Percentiles rank a stretch among this genome's conserved stretches.
These are phyloP conservation scores for Eupithecia dodoneata DNA, from an alignment of 2,888 invertebrate species.

Conservation along the genomic window DNA sequence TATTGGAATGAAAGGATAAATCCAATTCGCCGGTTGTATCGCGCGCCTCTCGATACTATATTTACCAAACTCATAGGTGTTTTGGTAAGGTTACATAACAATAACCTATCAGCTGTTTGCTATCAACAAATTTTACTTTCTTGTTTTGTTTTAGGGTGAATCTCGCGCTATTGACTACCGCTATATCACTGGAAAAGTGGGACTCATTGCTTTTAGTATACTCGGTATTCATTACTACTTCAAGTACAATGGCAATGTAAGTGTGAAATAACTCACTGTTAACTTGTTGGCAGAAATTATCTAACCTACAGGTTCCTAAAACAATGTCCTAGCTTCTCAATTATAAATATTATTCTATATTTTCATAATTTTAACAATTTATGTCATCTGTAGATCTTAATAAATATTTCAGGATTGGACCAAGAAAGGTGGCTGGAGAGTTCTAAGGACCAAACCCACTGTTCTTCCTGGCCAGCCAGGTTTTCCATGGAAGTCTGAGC, in stretches of 20 bases:
- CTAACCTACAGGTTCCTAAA: background rate
- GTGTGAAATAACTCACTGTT: slow-evolving; percentile 47
- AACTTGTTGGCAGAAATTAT: background rate
- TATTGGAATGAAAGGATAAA: slow-evolving; percentile 88
- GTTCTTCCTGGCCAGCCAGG: slow-evolving; percentile 88
- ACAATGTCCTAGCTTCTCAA: background rate
- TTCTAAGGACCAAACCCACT: slow-evolving; percentile 80
- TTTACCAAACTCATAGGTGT: slow-evolving; percentile 83
- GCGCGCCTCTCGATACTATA: slow-evolving; percentile 88
- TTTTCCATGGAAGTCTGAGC: slow-evolving; percentile 86
- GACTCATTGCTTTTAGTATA: slow-evolving; percentile 77
- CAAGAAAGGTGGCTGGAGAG: slow-evolving; percentile 89
- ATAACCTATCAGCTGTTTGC: slow-evolving; percentile 38
- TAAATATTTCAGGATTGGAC: slow-evolving; percentile 88
- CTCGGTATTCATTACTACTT: slow-evolving; percentile 88
- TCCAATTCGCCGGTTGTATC: slow-evolving; percentile 90
- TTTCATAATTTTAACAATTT: no score
- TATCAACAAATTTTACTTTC: slow-evolving; percentile 23
- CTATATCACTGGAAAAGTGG: slow-evolving; percentile 86
- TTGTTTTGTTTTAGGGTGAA: slow-evolving; percentile 81
- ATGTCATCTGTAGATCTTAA: background rate
- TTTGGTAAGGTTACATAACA: slow-evolving; percentile 85
- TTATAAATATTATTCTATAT: background rate
- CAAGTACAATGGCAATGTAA: slow-evolving; percentile 91
- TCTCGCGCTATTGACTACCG: slow-evolving; percentile 83